Evolutionary conservation across 2,113 vertebrate genomes (phyloP).

Genomic region (Nothoprocta perdicaria): DNA sequence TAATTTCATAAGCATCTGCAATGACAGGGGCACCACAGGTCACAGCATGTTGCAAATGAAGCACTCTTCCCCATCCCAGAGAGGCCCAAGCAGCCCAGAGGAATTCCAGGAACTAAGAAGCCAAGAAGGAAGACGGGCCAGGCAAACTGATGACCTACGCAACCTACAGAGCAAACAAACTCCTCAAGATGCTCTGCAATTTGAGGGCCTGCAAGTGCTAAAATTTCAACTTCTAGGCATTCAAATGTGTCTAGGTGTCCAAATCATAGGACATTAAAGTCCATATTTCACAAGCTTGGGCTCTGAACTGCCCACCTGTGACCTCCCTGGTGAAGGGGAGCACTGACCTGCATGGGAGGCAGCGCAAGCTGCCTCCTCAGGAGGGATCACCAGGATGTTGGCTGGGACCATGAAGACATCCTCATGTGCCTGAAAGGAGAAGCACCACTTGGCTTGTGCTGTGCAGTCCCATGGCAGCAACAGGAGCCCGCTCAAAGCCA

Average conservation of each 20-base stretch:
- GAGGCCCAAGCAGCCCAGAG: not conserved
- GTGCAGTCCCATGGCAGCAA: not conserved
- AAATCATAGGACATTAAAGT: not conserved
- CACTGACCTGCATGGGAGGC: slow-evolving; percentile 29
- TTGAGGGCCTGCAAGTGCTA: not conserved
- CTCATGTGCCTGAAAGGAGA: not conserved
- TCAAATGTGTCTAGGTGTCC: too few relatives aligned
- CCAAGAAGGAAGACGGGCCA: too few relatives aligned
- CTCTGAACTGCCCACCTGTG: not conserved
- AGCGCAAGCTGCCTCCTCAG: not conserved
- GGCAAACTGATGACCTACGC: not conserved
- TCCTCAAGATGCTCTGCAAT: not conserved
- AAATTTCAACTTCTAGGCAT: not conserved
- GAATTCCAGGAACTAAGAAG: not conserved
- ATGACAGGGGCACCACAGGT: not conserved
- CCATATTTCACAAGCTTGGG: not conserved
- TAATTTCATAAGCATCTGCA: not conserved
- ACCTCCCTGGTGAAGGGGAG: not conserved
- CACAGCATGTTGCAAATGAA: not conserved
- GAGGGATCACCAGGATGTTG: not conserved
- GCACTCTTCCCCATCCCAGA: not conserved
- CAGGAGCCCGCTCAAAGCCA: not conserved
- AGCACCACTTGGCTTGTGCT: accelerated
- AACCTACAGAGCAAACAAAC: not conserved
- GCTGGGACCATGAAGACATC: not conserved